Evolutionary conservation across 2,113 vertebrate species (phyloP).

Genomic region (Ginglymostoma cirratum): DNA sequence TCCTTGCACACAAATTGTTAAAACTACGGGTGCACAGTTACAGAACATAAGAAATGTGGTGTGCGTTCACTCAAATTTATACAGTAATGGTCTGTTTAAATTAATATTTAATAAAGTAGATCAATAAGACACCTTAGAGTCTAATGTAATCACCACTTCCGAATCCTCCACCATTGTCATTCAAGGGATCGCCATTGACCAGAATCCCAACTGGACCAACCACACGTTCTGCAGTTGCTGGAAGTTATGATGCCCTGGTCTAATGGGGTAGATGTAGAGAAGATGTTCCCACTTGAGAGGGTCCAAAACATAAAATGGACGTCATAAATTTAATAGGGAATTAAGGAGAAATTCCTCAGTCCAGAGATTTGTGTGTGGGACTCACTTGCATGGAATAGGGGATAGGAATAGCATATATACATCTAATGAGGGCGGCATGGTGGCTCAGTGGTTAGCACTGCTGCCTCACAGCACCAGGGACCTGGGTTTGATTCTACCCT

Average conservation of each 20-base stretch:
- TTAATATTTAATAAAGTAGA: neutral
- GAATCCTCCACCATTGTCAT: neutral
- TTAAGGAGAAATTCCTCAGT: neutral
- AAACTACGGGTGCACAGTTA: too few relatives aligned
- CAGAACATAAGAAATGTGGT: neutral
- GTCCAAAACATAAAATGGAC: neutral
- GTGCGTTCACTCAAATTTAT: neutral
- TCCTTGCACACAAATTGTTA: too few relatives aligned
- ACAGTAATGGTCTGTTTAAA: neutral
- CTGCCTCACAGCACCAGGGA: too few relatives aligned
- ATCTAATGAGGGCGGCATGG: neutral
- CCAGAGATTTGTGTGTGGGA: neutral
- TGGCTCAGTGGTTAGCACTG: too few relatives aligned
- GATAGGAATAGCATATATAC: neutral
- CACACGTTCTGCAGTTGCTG: neutral
- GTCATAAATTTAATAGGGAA: neutral
- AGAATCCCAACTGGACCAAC: neutral
- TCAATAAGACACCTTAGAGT: neutral
- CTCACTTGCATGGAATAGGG: neutral
- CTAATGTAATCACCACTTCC: neutral
- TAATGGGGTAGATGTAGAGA: neutral
- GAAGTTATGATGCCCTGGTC: neutral
- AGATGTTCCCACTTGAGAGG: neutral
- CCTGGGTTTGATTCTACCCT: too few relatives aligned
- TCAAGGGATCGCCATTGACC: neutral